These are phyloP conservation scores for Oriolus oriolus DNA, from an alignment of 2,113 vertebrate species.

Conservation along the genomic window DNA sequence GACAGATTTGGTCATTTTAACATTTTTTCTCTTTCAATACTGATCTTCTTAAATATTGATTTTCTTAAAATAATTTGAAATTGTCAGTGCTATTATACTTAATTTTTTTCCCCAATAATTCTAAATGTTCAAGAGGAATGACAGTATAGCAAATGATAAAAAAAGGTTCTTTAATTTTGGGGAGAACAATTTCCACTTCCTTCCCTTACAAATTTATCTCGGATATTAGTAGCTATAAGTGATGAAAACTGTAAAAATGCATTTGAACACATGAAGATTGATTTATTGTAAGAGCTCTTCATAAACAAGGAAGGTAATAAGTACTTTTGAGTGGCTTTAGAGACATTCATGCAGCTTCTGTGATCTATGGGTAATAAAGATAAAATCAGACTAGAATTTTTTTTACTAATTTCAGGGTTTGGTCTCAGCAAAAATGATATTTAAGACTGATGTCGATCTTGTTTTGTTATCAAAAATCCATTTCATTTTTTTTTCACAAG, in stretches of 20 bases:
- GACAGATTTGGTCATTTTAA: not conserved
- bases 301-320: not conserved
- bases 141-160: not conserved
- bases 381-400: not conserved
- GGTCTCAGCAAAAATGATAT: not conserved
- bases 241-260: not conserved
- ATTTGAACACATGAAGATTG: not conserved
- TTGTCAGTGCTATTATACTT: not conserved
- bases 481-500: not conserved
- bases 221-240: not conserved
- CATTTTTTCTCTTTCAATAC: not conserved
- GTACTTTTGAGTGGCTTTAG: not conserved
- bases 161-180: constrained; percentile 4
- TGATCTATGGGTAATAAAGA: not conserved
- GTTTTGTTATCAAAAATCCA: not conserved
- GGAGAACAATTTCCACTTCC: not conserved
- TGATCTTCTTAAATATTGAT: not conserved
- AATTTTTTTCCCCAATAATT: not conserved
- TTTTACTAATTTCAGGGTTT: not conserved
- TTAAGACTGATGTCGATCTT: not conserved
- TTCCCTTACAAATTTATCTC: not conserved
- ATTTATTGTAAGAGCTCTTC: not conserved
- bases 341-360: not conserved
- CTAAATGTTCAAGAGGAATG: constrained; percentile 35
- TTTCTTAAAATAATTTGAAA: not conserved